Evolutionary conservation across 2,797 vertebrate species (phyloP).

Genomic region (Rhinella marina): DNA sequence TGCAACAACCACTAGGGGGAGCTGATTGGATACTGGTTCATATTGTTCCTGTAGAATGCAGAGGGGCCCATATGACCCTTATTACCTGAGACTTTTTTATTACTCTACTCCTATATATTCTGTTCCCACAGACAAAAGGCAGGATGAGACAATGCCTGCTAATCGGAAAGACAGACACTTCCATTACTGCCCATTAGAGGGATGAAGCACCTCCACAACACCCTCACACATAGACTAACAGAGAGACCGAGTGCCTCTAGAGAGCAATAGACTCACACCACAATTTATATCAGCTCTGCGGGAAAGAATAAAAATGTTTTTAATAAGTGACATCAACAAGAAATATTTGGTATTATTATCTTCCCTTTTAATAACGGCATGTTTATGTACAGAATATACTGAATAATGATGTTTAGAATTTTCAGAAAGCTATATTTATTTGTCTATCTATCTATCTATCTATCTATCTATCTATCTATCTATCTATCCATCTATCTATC

Average conservation of each 20-base stretch:
- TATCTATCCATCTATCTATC: too few species aligned
- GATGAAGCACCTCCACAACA: conserved; percentile 40
- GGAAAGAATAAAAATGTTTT: conserved; percentile 54
- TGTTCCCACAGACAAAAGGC: not conserved
- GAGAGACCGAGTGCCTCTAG: conserved; percentile 6
- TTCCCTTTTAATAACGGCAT: conserved; percentile 15
- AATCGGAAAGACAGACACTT: conserved; percentile 43
- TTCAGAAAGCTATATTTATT: too few species aligned
- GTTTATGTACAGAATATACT: conserved; percentile 12
- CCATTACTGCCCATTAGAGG: conserved; percentile 48
- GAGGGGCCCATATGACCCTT: not conserved
- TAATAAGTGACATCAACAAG: conserved; percentile 53
- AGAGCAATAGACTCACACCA: conserved; percentile 32
- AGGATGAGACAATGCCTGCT: conserved; percentile 9
- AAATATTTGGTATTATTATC: conserved; percentile 38
- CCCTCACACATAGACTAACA: conserved; percentile 58
- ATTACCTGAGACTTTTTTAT: not conserved
- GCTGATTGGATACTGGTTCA: not conserved
- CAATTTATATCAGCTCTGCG: conserved; percentile 47
- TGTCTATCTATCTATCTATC: too few species aligned
- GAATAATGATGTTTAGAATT: not conserved
- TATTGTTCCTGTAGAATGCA: not conserved
- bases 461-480: too few species aligned
- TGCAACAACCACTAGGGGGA: not conserved
- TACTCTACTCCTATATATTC: not conserved